These are phyloP conservation scores for Lepidurus packardi DNA, from an alignment of 1,140 invertebrate genomes.

Conservation along the genomic window DNA sequence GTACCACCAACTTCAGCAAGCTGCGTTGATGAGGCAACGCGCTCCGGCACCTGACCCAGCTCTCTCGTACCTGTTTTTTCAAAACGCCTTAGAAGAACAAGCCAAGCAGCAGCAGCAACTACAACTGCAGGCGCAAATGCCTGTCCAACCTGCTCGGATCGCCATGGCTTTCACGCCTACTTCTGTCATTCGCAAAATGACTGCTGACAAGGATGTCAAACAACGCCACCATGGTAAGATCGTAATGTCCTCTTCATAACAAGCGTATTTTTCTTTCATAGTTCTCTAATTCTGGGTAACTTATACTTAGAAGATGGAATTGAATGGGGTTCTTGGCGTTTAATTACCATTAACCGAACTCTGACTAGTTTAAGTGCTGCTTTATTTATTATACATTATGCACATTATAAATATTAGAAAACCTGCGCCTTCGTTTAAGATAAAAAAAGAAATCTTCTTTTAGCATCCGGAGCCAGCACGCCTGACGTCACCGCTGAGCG, in stretches of 20 bases:
- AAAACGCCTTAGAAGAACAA: conserved; percentile 23
- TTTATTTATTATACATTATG: not conserved
- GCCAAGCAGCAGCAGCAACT: conserved; percentile 24
- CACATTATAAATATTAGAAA: not conserved
- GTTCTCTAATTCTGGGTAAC: no score
- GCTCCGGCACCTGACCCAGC: not conserved
- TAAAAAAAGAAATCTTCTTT: not conserved
- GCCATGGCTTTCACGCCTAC: conserved; percentile 77
- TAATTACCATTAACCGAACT: no score
- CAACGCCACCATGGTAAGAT: conserved; percentile 24
- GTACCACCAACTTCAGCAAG: not conserved
- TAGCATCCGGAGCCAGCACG: not conserved
- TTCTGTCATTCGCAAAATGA: conserved; percentile 86
- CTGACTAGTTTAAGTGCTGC: no score
- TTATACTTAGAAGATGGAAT: no score
- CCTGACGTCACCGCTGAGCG: not conserved
- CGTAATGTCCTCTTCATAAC: not conserved
- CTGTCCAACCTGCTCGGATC: conserved; percentile 36
- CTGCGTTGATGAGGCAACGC: not conserved
- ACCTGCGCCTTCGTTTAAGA: not conserved
- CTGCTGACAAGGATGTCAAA: conserved; percentile 67
- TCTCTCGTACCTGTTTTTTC: conserved; percentile 1
- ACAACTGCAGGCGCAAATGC: conserved; percentile 36
- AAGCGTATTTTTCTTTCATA: no score
- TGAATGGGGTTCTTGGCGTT: no score